A percentile compares a stretch with the other conserved stretches of the same genome.
These are phyloP conservation scores for Pseudocheirus occidentalis DNA, from an alignment of 2,797 vertebrate species.

Conservation along the genomic window DNA sequence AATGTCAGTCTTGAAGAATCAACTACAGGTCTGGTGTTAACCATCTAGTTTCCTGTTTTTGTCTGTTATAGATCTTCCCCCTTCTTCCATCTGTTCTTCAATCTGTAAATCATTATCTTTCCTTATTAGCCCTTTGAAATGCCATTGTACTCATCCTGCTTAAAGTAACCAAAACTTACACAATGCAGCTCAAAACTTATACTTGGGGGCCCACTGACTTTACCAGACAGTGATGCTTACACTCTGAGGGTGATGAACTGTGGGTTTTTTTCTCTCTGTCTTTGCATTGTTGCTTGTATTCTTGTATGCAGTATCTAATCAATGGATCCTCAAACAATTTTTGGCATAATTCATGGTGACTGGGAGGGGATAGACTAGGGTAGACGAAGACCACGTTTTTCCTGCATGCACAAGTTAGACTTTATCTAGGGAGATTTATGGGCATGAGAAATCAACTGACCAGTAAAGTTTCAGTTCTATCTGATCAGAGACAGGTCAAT, in stretches of 20 bases:
- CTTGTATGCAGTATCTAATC: too few species aligned
- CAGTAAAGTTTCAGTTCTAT: background rate
- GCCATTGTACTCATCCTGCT: background rate
- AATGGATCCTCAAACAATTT: too few species aligned
- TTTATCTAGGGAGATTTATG: background rate
- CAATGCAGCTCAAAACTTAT: background rate
- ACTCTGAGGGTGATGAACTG: too few species aligned
- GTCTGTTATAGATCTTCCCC: background rate
- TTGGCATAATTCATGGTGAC: background rate
- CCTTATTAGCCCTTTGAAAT: background rate
- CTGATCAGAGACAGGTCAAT: background rate
- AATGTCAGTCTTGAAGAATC: background rate
- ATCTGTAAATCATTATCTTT: background rate
- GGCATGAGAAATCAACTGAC: background rate
- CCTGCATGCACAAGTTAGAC: background rate
- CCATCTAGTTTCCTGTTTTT: background rate
- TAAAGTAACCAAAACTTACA: background rate
- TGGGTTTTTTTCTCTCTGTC: too few species aligned
- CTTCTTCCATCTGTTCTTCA: background rate
- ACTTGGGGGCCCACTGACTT: too few species aligned
- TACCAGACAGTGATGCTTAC: too few species aligned
- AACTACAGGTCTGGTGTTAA: background rate
- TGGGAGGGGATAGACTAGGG: background rate
- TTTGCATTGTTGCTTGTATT: too few species aligned
- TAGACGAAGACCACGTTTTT: background rate